Base-by-base conservation (phyloP, 2,888 invertebrate species). In the Gisinianus flammeolus region DNA sequence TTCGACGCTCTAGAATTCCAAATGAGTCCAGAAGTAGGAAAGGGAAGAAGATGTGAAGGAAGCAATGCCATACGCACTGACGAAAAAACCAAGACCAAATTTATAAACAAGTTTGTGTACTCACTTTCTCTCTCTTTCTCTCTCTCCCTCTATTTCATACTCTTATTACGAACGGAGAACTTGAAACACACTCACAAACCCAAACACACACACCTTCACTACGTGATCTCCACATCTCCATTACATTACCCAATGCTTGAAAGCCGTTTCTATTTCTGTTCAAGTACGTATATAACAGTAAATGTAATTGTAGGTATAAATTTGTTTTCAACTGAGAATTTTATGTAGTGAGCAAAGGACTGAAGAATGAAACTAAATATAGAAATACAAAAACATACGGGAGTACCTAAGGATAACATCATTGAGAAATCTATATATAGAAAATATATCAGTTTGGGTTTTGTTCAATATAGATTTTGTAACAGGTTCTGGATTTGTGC, bases 1-100 rank as follows among this genome's bases (percentile, higher is more conserved):
- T 62, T 62, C 62, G 24, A 6, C 28, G 26, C 62, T 62, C 24
- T 26, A 62, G 62, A 62, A 62, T 62, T 62, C 62, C 62, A 62
- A 62, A 62, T 62, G 62, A 62, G 62, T 62, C 54, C 16, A 54
- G 26, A 26, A 62, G 22, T 26, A 0, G 28, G 24, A 22, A 19
- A 62, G 26, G 22, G 22, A 62, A 12, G 44, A 44, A 44, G n/a
- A n/a, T n/a, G n/a, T 19, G 8, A 44, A 2, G 44, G 44, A 44
- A 2, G 16, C 3, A 44, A 44, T 19, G 12, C 6, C 44, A 44
- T 44, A n/a, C n/a, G 44, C 44, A 16, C 44, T 6, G n/a, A 44
- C 19, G 44, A 24, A 62, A 26, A 62, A 62, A 62, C 24, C 62
- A 62, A 26, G 62, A 62, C 26, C 62, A 62, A 62, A 62, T 62